A percentile compares a stretch with the other conserved stretches of the same genome.
Evolutionary conservation across 35 echinoderm and acorn worm species (phyloP).

Genomic region (Patiria miniata): DNA sequence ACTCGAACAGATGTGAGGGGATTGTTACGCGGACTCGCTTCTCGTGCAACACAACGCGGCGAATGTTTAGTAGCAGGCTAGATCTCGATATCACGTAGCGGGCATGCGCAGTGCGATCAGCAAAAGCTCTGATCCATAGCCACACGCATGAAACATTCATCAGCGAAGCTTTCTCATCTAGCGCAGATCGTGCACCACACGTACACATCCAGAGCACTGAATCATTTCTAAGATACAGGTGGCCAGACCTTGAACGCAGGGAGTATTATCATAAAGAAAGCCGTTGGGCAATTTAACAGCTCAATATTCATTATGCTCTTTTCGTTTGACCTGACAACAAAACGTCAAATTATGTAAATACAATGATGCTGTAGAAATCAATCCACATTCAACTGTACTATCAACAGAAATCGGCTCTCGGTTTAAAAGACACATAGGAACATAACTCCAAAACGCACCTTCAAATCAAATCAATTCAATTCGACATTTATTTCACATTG

Average conservation of each 20-base stretch:
- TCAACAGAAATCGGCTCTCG: too few species aligned
- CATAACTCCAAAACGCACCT: too few species aligned
- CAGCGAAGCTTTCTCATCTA: not conserved
- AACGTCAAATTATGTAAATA: too few species aligned
- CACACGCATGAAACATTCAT: constrained; percentile 2
- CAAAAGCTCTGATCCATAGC: constrained; percentile 9
- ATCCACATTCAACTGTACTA: too few species aligned
- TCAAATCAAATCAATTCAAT: too few species aligned
- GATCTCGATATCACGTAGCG: constrained; percentile 18
- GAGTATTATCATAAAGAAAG: not conserved
- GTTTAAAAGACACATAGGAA: too few species aligned
- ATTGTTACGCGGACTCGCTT: not conserved
- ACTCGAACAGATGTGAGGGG: constrained; percentile 22
- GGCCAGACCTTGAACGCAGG: not conserved
- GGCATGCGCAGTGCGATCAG: constrained; percentile 30
- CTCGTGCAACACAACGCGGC: not conserved
- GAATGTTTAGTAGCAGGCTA: not conserved
- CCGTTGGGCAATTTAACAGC: not conserved
- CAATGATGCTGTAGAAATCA: too few species aligned
- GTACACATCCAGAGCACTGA: not conserved
- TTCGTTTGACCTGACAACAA: too few species aligned
- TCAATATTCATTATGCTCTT: too few species aligned
- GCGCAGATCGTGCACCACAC: not conserved
- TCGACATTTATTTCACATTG: too few species aligned
- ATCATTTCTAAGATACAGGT: not conserved